Base-by-base conservation (phyloP, 2,888 invertebrate species). In the Diaphora mendica region DNA sequence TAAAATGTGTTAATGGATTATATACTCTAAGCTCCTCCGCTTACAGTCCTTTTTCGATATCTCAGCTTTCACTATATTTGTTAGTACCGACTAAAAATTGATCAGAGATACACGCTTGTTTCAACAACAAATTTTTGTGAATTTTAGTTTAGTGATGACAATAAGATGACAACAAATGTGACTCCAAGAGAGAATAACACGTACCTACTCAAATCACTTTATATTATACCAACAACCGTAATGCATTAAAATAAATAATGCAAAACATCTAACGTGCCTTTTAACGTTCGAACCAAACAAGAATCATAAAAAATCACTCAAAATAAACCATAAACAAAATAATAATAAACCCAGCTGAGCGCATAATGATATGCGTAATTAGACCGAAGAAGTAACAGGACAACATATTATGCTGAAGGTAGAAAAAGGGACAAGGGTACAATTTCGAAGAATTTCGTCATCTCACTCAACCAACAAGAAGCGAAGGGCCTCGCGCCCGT, bases 321-420 rank as follows among this genome's bases (percentile, higher is more conserved):
- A 65, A 62, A 35, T 48, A 48, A 48, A 44, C 20, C 20, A 67
- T 11, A 26, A 48, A 44, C 7, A 39, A 67, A 23, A 68, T 74
- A 82, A 82, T 79, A 84, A 81, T 30, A 39, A 51, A 72, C 66
- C 70, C 71, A 62, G 30, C 62, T 30, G 62, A 30, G 26, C n/a
- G 85, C 85, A 88, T 94, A 95, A 96, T 95, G 94, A 95, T 95
- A 96, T 96, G 96, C 96, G 96, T 96, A 96, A 96, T 95, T 95
- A 95, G 95, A 95, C 93, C 94, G 93, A 92, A 91, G 90, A 92
- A 90, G 93, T 94, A 94, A 88, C 88, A 95, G 95, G 96, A 88
- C 78, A 92, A 79, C 96, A 96, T 95, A 93, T 85, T n/a, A 33
- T 44, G 84, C 78, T 77, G 76, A 78, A 83, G 82, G 87, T 85